Evolutionary conservation across 2,888 invertebrate genomes (phyloP), one percentile per base, ranked within the genome.

Genomic region (Eumerus sabulonum): DNA sequence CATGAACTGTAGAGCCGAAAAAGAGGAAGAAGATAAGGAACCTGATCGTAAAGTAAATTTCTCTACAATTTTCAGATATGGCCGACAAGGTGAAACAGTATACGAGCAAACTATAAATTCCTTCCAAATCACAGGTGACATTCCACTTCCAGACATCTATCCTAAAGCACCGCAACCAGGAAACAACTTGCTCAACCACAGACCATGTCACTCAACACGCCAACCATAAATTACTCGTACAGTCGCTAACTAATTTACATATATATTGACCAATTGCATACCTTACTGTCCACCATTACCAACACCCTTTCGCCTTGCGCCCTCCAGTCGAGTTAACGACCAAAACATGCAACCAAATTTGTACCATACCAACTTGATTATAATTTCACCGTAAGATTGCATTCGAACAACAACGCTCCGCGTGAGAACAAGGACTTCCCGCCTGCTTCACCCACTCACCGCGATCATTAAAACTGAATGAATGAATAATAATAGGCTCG

Each of bases 271-370:
- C 77, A 77, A 73, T 77, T 77, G 73, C 62, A 68, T 53, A 45
- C 50, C 48, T n/a, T 9, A 44, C 47, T 27, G 27, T 9, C 36
- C 19, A 17, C 27, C 27, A 27, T 27, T 27, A 27, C 40, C 47
- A 1, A 9, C 7, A 12, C 7, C 40, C n/a, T 36, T 2, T 27
- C 27, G 27, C 27, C 27, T 27, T 27, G 27, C 27, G 27, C 27
- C 2, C 27, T 27, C 27, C 27, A 27, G 27, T 4, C 27, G 27
- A 27, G 3, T 27, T 27, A 27, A 27, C 2, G 27, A 27, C 27
- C 27, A 77, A 45, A 77, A 73, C 77, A 77, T 73, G 63, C 57
- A n/a, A 73, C 67, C 77, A 63, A 77, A 77, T 77, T 77, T 77
- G 77, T 77, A 72, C 53, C 72, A 73, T 27, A 63, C 77, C 60